A percentile compares a stretch with the other conserved stretches of the same genome.
Conservation (phyloP, 2,888 invertebrate species). For the Nephrotoma appendiculata region DNA sequence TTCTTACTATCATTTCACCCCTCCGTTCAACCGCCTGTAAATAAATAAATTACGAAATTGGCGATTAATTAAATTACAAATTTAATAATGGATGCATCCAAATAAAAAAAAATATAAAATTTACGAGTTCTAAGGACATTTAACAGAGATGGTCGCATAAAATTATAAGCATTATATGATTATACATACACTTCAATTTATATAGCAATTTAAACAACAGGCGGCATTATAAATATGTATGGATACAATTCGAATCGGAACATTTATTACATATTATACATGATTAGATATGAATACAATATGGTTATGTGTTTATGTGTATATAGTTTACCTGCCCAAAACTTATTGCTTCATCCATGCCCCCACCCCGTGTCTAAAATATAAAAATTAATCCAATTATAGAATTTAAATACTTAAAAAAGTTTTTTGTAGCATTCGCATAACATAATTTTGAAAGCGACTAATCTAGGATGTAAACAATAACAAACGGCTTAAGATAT, state of each 20-base stretch:
- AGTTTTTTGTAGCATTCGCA: not conserved
- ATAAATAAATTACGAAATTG: not conserved
- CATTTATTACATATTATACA: not conserved
- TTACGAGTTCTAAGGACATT: not conserved
- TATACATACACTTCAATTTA: not conserved
- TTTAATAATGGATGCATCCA: not conserved
- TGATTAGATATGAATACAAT: not conserved
- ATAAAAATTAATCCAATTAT: not conserved
- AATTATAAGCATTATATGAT: not conserved
- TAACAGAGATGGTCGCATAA: not conserved
- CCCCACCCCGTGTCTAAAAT: not conserved
- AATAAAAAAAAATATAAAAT: not conserved
- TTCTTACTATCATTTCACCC: conserved; percentile 89
- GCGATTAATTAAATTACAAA: not conserved
- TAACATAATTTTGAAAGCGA: not conserved
- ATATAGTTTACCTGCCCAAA: not conserved
- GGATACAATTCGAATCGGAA: not conserved
- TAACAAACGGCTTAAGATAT: not conserved
- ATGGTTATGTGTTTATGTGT: not conserved
- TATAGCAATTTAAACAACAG: not conserved
- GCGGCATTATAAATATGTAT: not conserved
- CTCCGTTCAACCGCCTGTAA: conserved; percentile 71
- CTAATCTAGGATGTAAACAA: not conserved
- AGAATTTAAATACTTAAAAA: not conserved
- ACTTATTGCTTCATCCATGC: not conserved